phyloP scores from a whole-genome alignment of 2,888 invertebrate species.

The Autographa pulchrina region DNA sequence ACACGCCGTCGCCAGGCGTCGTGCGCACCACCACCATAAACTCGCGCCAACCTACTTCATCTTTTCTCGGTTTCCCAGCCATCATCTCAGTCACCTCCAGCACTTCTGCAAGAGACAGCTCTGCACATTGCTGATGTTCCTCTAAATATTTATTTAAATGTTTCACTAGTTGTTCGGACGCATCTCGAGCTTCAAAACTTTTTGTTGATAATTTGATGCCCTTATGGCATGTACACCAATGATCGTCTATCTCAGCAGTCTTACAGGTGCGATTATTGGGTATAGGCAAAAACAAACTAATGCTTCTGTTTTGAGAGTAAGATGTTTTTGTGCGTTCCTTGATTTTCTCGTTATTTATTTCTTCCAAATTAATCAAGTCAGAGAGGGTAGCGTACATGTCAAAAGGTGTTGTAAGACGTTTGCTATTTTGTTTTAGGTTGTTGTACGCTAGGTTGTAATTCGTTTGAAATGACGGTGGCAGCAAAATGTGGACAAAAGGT shows the following conservation, averaged over 20 bases:
- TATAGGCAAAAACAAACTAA: constrained; percentile 94
- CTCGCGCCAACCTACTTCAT: constrained; percentile 87
- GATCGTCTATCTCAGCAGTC: constrained; percentile 93
- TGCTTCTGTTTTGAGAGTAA: constrained; percentile 88
- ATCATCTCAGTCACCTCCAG: constrained; percentile 91
- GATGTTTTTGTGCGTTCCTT: constrained; percentile 70
- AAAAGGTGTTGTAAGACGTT: constrained; percentile 94
- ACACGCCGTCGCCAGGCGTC: constrained; percentile 92
- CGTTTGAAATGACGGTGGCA: constrained; percentile 93
- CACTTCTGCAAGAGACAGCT: constrained; percentile 90
- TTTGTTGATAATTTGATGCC: constrained; percentile 88
- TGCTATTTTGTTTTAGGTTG: constrained; percentile 91
- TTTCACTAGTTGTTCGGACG: constrained; percentile 90
- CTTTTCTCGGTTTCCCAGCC: constrained; percentile 75
- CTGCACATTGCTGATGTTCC: constrained; percentile 91
- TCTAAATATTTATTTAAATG: constrained; percentile 91
- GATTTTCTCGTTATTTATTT: constrained; percentile 80
- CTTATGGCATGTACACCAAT: constrained; percentile 97
- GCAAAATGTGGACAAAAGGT: constrained; percentile 93
- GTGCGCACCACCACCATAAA: constrained; percentile 91
- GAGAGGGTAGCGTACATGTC: constrained; percentile 94
- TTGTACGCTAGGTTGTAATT: constrained; percentile 90
- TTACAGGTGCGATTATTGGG: constrained; percentile 93
- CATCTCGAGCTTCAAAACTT: constrained; percentile 88
- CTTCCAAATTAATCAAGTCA: constrained; percentile 90